phyloP scores from a whole-genome alignment of 2,888 invertebrate genomes.

The Leucozona laternaria region DNA sequence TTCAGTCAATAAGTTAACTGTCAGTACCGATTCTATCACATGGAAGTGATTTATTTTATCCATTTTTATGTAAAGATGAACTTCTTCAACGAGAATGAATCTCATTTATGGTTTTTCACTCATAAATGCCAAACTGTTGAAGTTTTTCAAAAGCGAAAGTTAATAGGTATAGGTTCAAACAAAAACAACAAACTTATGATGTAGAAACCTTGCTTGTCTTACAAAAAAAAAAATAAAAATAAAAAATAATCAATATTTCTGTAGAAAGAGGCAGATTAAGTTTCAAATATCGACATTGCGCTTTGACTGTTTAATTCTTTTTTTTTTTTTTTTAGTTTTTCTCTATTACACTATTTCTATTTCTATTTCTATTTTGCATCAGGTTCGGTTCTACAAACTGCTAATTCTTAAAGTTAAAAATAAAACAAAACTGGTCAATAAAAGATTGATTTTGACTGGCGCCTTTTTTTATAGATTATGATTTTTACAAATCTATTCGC shows the following conservation, averaged over 20 bases:
- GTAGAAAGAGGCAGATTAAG: background rate
- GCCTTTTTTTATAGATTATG: constrained; percentile 26
- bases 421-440: constrained; percentile 22
- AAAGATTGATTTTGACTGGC: constrained; percentile 45
- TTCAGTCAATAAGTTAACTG: background rate
- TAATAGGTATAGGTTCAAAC: background rate
- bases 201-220: background rate
- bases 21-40: background rate
- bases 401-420: background rate
- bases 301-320: background rate
- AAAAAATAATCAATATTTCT: background rate
- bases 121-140: background rate
- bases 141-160: background rate
- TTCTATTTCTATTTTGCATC: constrained; percentile 9
- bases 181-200: constrained; percentile 7
- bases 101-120: background rate
- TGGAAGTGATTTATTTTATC: background rate
- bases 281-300: constrained; percentile 2
- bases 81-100: background rate
- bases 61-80: background rate
- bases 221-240: background rate
- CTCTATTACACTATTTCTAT: background rate
- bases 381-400: background rate
- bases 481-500: constrained; percentile 8
- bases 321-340: background rate